phyloP scores from a whole-genome alignment of 2,113 vertebrate species.

The Struthidea cinerea region DNA sequence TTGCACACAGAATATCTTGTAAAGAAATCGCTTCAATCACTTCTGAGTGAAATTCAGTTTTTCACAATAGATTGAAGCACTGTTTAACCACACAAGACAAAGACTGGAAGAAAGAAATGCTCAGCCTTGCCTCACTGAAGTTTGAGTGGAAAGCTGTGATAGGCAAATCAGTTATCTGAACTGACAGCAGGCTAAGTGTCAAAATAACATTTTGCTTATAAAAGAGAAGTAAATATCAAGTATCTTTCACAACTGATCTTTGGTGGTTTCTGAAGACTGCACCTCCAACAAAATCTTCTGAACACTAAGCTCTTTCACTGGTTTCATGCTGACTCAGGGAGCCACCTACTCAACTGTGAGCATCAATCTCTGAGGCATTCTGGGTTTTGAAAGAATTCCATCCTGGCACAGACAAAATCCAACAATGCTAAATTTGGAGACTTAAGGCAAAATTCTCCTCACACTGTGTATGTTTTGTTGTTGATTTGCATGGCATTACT shows the following conservation, averaged over 20 bases:
- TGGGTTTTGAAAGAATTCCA: slow-evolving; percentile 5
- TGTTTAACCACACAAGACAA: background rate
- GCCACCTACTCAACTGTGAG: background rate
- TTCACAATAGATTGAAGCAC: background rate
- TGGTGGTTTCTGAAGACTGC: background rate
- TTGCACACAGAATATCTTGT: background rate
- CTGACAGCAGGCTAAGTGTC: background rate
- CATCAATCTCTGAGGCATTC: background rate
- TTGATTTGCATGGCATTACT: background rate
- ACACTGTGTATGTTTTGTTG: background rate
- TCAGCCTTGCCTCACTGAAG: background rate
- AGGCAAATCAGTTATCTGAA: background rate
- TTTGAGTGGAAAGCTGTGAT: background rate
- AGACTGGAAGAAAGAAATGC: background rate
- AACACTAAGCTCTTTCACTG: background rate
- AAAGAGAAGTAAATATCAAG: background rate
- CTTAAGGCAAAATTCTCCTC: background rate
- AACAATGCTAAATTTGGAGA: background rate
- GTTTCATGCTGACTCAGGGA: slow-evolving; percentile 24
- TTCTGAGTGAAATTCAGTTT: background rate
- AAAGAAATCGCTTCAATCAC: background rate
- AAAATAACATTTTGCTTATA: slow-evolving; percentile 3
- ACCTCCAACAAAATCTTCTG: background rate
- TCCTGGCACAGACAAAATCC: background rate
- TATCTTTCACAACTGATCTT: background rate